Evolutionary conservation across 2,797 vertebrate species (phyloP), one percentile per base, ranked within the genome.

Genomic region (Toxotes lorentzi): DNA sequence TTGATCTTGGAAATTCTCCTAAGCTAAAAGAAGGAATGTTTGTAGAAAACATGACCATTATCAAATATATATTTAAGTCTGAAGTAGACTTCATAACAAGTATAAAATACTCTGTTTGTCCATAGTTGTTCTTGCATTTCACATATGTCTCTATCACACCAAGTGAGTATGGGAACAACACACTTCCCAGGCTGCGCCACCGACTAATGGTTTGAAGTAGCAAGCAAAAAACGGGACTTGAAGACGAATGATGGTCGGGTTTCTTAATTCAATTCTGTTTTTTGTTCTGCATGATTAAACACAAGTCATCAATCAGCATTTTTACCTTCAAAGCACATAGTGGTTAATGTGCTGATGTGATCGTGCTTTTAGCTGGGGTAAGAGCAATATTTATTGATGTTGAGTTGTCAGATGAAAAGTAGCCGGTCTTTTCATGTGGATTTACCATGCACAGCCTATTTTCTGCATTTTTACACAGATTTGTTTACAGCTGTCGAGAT

Each of bases 251-350:
- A 86, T 70, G 66, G 34, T 70, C 13, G 2, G 34, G 19, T 82
- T 85, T 88, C 73, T 87, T 69, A 77, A 82, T 88, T 78, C 71
- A 61, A 40, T 77, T 78, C 53, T 5, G 16, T 69, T 79, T 86
- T 88, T 88, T 88, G 81, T 85, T 86, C 70, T 58, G 77, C 75
- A 70, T 84, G 82, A 88, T 91, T 90, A 89, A 83, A 78, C 85
- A 56, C 12, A 1, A 78, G 68, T 84, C 76, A 90, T 92, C 88
- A 87, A 89, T 93, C 91, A 92, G 86, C 82, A 84, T 86, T 86
- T 90, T 85, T 85, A 76, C 87, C 78, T 89, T 78, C 76, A 84
- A 86, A 85, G 85, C 83, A n/a, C 74, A 64, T 30, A 24, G 63
- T 53, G 56, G 76, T 82, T 92, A 86, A 92, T 88, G 74, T 89